Base-by-base conservation (phyloP, 2,888 invertebrate genomes). In the Nomada hirtipes region DNA sequence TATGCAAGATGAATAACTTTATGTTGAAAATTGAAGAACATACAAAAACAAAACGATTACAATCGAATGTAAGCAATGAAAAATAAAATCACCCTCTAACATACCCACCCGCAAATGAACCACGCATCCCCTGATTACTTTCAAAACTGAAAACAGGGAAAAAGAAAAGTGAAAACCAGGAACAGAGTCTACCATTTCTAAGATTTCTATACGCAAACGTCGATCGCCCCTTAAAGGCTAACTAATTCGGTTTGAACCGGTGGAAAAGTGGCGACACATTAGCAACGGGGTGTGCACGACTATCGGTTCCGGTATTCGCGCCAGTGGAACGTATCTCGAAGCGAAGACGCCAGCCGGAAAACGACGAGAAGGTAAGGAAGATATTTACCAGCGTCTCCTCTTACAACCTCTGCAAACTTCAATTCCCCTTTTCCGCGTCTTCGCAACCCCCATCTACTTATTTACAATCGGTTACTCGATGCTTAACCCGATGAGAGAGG, bases 391-490 rank as follows among this genome's bases (percentile, higher is more conserved):
- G 88, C 88, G 85, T 89, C 86, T 91, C 88, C 89, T 89, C 88
- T 90, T 90, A 89, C 90, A 89, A 87, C 86, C 86, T 91, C 78
- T 81, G 88, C 83, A 90, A 91, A 89, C 90, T 90, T 89, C 86
- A 87, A 89, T 88, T 90, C 87, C 85, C 85, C 86, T 82, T 84
- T 84, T 86, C 84, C 71, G 71, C 82, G 73, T 85, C 80, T 84
- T 79, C 72, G 81, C 83, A 77, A 36, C 44, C 65, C 70, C 76
- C 82, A 26, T 4, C 75, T 76, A 59, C 85, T 83, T 90, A 87
- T 91, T 91, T 90, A 90, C 90, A 90, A 90, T 89, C 86, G 89
- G 90, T 90, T 91, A 89, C 90, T 89, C 86, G 88, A 89, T 91
- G 90, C 88, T 86, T 89, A 88, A 89, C 89, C 85, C 86, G 83